Evolutionary conservation across 2,888 invertebrate species (phyloP).

Genomic region (Pollenia amentaria): DNA sequence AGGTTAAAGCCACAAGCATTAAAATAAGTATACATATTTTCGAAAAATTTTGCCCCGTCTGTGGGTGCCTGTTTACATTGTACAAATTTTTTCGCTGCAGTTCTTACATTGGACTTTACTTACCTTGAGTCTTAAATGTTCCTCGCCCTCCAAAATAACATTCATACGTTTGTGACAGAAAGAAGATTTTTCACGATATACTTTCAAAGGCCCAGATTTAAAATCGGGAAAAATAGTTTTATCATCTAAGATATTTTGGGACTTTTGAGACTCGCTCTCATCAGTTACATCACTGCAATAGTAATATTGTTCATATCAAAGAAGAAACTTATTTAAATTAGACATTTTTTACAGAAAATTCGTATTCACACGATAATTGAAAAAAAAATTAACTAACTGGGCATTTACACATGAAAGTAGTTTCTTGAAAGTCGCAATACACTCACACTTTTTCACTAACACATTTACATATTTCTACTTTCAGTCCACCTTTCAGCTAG

Average conservation of each 20-base stretch:
- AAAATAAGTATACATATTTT: no score
- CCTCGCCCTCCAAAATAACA: conserved; percentile 86
- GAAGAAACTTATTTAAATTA: conserved; percentile 33
- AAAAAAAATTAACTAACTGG: no score
- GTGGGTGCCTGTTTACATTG: no score
- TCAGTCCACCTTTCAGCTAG: no score
- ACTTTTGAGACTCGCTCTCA: background rate
- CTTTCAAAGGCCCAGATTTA: conserved; percentile 87
- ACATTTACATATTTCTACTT: no score
- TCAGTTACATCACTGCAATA: conserved; percentile 43
- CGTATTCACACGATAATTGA: background rate
- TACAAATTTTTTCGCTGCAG: no score
- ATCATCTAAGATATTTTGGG: conserved; percentile 78
- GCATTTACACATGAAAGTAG: no score
- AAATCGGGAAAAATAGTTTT: conserved; percentile 86
- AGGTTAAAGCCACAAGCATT: no score
- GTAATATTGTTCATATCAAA: conserved; percentile 48
- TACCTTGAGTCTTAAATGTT: conserved; percentile 86
- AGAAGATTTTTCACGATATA: conserved; percentile 87
- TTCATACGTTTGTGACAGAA: conserved; percentile 89
- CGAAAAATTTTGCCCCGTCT: no score
- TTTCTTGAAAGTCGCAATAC: no score
- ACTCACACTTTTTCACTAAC: no score
- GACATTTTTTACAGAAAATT: conserved; percentile 31
- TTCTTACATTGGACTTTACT: no score